A percentile compares a stretch with the other conserved stretches of the same genome.
phyloP scores from a whole-genome alignment of 1,140 invertebrate species.

The Listronotus oregonensis region DNA sequence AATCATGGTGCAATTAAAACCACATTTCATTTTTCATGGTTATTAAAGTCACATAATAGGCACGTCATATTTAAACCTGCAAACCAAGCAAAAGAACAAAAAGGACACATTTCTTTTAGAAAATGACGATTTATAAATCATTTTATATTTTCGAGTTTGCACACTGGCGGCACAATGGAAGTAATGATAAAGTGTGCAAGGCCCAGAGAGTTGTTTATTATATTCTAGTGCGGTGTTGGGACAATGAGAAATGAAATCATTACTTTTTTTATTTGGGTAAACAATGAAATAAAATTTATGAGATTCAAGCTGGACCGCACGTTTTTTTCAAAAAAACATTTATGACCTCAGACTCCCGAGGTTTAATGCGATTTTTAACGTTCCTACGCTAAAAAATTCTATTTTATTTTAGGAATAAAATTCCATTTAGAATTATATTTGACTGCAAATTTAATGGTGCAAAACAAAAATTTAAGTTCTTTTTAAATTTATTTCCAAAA shows the following conservation, averaged over 20 bases:
- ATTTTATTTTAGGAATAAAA: conserved; percentile 10
- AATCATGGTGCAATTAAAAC: too few relatives aligned
- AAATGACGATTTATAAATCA: conserved; percentile 47
- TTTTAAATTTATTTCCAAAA: too few relatives aligned
- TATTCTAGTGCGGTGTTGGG: conserved; percentile 44
- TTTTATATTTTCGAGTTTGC: conserved; percentile 45
- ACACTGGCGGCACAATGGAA: conserved; percentile 42
- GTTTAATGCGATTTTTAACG: conserved; percentile 28
- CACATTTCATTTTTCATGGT: too few relatives aligned
- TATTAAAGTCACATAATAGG: conserved; percentile 1
- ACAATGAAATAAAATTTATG: conserved; percentile 35
- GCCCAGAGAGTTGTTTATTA: conserved; percentile 44
- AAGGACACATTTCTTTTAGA: conserved; percentile 32
- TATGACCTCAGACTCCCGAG: conserved; percentile 24
- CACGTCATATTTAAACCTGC: conserved; percentile 19
- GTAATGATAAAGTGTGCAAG: conserved; percentile 45
- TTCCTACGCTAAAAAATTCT: conserved; percentile 9
- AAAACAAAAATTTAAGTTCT: too few relatives aligned
- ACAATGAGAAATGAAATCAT: conserved; percentile 46
- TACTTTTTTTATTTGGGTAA: conserved; percentile 30
- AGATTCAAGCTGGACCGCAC: conserved; percentile 25
- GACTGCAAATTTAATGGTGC: neutral
- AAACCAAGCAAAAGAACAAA: conserved; percentile 22
- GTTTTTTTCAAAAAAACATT: conserved; percentile 29
- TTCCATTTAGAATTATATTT: conserved; percentile 7